Base-by-base conservation (phyloP, 92 coral and sea anemone species). In the Siderastrea siderea region DNA sequence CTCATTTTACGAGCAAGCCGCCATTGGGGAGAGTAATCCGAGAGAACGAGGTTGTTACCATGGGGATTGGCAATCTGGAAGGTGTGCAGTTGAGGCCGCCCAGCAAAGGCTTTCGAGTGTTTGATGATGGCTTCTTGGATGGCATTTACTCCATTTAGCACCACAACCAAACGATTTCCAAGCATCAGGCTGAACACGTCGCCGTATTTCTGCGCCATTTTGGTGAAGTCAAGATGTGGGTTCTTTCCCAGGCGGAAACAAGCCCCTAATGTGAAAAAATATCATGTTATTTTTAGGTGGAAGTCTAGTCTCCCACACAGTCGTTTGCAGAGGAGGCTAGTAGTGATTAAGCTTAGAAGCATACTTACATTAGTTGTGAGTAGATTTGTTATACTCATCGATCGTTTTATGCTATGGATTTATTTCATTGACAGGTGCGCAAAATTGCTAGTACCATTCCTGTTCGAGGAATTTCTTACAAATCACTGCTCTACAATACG, bases 161-260 rank as follows among this genome's bases (percentile, higher is more conserved):
- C 95, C 74, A 94, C 95, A 0, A 93, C 93, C 50, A 90, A 67
- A 45, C 98, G 89, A 75, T 91, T 92, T 43, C 98, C 98, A 45
- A 94, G 82, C 87, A 86, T 90, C 72, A 94, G 52, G 74, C 95
- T 92, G 86, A 90, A 94, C 7, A 95, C 88, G 51, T 92, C 88
- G 6, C 98, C 98, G 54, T 95, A 95, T 11, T 85, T 71, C 66
- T 81, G 80, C 5, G 94, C 86, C 88, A 95, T 86, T 61, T 83
- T 69, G 76, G 82, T 73, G 72, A 95, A 63, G 74, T 92, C 95
- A 16, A 83, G 49, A 68, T 90, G 81, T 5, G 87, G 90, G 43
- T 64, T 72, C 45, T 87, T 48, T 16, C 98, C 94, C 26, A 95
- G 12, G 11, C 95, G 95, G 68, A 95, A 95, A 65, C 77, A 75